Percentiles rank a stretch among this genome's conserved stretches.
phyloP scores from a whole-genome alignment of 2,888 invertebrate species.

The Nephrotoma appendiculata region DNA sequence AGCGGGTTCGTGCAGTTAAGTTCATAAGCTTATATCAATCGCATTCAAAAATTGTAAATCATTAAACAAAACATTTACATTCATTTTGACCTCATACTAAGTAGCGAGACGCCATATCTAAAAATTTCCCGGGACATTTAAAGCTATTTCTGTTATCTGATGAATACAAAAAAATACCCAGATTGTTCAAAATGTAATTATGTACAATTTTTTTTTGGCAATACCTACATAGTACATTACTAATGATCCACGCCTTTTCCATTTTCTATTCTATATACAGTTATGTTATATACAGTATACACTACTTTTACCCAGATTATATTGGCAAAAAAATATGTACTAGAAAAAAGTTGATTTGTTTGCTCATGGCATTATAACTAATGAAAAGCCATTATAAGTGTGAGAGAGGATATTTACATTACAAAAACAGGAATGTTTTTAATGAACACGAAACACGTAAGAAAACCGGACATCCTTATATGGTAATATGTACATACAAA shows the following conservation, averaged over 20 bases:
- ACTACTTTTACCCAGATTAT: neutral
- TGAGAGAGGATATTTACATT: neutral
- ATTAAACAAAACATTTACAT: too few species aligned
- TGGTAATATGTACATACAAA: neutral
- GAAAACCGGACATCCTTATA: conserved; percentile 2
- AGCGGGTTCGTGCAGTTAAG: too few species aligned
- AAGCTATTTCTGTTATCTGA: neutral
- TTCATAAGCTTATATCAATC: too few species aligned
- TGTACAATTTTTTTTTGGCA: neutral
- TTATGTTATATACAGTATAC: neutral
- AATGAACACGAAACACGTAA: neutral
- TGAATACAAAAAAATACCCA: neutral
- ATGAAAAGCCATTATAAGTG: neutral
- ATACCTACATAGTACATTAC: neutral
- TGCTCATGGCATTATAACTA: neutral
- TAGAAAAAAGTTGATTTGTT: neutral
- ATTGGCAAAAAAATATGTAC: neutral
- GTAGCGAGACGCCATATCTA: neutral
- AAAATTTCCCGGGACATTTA: neutral
- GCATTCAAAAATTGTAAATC: too few species aligned
- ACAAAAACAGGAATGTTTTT: neutral
- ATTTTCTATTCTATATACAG: neutral
- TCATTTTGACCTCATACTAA: too few species aligned
- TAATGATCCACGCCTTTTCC: neutral
- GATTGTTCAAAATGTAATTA: neutral